A percentile compares a stretch with the other conserved stretches of the same genome.
phyloP scores from a whole-genome alignment of 2,888 invertebrate species.

The Busseola fusca region DNA sequence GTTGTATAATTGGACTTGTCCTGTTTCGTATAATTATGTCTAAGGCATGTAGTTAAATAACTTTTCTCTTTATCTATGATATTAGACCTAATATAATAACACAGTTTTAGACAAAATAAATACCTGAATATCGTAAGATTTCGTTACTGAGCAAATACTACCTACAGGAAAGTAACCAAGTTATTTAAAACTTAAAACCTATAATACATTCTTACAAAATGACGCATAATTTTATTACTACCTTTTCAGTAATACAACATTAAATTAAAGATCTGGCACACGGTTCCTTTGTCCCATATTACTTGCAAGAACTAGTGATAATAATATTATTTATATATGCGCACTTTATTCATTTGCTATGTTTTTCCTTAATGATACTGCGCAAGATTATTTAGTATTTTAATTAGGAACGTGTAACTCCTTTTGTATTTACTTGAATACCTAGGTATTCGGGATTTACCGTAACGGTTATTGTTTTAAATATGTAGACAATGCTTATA shows the following conservation, averaged over 20 bases:
- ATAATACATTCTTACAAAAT: neutral
- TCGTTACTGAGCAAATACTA: neutral
- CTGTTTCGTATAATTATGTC: neutral
- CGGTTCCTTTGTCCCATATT: conserved; percentile 26
- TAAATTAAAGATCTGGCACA: conserved; percentile 16
- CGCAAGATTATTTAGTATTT: conserved; percentile 54
- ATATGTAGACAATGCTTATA: conserved; percentile 24
- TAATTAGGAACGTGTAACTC: conserved; percentile 52
- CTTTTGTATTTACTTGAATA: conserved; percentile 32
- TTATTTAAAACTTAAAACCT: neutral
- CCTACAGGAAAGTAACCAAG: neutral
- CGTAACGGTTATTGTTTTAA: conserved; percentile 19
- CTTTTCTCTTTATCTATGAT: neutral
- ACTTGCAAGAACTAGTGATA: conserved; percentile 50
- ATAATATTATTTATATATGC: conserved; percentile 31
- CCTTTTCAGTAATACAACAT: conserved; percentile 19
- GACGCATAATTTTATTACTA: neutral
- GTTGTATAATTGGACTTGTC: neutral
- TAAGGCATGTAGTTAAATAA: neutral
- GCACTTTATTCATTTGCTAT: conserved; percentile 13
- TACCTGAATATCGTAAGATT: neutral
- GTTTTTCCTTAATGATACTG: conserved; percentile 56
- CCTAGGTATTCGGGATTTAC: conserved; percentile 48
- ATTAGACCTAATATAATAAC: too few species aligned
- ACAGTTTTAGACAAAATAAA: neutral